A percentile compares a stretch with the other conserved stretches of the same genome.
These are phyloP conservation scores for Anagyrus pseudococci DNA, from an alignment of 2,888 invertebrate species.

Conservation along the genomic window DNA sequence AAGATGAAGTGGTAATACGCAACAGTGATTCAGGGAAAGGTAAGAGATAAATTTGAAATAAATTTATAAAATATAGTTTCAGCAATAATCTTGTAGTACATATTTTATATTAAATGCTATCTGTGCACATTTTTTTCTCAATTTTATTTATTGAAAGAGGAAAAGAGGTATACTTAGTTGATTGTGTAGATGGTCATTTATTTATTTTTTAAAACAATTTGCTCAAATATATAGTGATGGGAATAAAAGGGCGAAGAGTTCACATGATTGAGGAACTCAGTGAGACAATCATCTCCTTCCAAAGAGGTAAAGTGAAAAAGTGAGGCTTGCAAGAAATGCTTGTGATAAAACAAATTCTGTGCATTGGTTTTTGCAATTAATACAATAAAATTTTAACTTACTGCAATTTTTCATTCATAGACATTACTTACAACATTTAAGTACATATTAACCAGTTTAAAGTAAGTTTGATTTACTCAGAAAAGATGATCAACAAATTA, in stretches of 20 bases:
- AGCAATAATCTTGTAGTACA: background rate
- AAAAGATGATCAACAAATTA: too few relatives aligned
- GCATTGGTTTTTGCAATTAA: conserved; percentile 27
- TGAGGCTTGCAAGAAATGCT: conserved; percentile 50
- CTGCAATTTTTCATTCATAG: too few relatives aligned
- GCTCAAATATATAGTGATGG: conserved; percentile 80
- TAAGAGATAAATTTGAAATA: conserved; percentile 57
- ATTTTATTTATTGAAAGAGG: conserved; percentile 14
- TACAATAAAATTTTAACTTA: too few relatives aligned
- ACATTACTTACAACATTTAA: too few relatives aligned
- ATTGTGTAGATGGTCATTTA: conserved; percentile 20
- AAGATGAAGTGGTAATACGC: conserved; percentile 93
- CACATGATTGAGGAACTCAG: conserved; percentile 99
- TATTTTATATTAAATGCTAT: background rate
- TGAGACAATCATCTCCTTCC: conserved; percentile 98
- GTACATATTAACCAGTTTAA: too few relatives aligned
- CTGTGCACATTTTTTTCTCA: conserved; percentile 1
- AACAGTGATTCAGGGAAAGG: conserved; percentile 97
- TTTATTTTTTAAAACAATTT: conserved; percentile 45
- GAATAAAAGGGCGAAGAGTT: conserved; percentile 97
- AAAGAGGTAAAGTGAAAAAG: conserved; percentile 83
- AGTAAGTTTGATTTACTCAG: too few relatives aligned
- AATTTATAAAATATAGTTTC: conserved; percentile 4
- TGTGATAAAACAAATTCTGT: conserved; percentile 30
- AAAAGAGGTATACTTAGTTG: conserved; percentile 17